Conservation (phyloP, 2,797 vertebrate genomes). For the Petrocephalus schoutedeni region DNA sequence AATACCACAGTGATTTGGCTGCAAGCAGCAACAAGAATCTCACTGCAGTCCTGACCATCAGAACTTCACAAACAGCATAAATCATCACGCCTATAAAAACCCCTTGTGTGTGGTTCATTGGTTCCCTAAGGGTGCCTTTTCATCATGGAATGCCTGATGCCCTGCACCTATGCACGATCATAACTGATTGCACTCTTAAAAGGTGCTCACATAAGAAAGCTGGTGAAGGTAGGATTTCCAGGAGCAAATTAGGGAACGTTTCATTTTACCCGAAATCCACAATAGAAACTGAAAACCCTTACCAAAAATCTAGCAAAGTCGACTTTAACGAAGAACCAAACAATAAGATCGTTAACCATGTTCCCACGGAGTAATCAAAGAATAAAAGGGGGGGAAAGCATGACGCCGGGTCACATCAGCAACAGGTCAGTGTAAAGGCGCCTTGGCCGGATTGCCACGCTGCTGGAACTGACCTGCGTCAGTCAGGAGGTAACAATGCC, state of each 20-base stretch:
- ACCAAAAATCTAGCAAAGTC: neutral
- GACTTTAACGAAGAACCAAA: neutral
- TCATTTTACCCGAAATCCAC: neutral
- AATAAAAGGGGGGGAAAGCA: neutral
- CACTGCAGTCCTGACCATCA: neutral
- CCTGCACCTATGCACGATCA: neutral
- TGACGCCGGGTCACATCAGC: conserved; percentile 23
- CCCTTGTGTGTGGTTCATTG: no score
- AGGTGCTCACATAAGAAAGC: neutral
- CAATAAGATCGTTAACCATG: no score
- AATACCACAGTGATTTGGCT: neutral
- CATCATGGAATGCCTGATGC: neutral
- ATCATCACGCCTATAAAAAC: neutral
- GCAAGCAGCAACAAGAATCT: neutral
- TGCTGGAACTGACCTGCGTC: conserved; percentile 27
- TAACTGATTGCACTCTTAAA: neutral
- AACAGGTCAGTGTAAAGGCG: conserved; percentile 45
- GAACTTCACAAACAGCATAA: neutral
- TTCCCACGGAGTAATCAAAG: no score
- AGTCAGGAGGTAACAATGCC: neutral
- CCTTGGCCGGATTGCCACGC: conserved; percentile 43
- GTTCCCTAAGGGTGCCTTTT: no score
- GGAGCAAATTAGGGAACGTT: neutral
- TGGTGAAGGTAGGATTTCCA: neutral
- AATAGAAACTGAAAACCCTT: neutral